Base-by-base conservation (phyloP, 2,113 vertebrate species). In the Oncorhynchus keta region DNA sequence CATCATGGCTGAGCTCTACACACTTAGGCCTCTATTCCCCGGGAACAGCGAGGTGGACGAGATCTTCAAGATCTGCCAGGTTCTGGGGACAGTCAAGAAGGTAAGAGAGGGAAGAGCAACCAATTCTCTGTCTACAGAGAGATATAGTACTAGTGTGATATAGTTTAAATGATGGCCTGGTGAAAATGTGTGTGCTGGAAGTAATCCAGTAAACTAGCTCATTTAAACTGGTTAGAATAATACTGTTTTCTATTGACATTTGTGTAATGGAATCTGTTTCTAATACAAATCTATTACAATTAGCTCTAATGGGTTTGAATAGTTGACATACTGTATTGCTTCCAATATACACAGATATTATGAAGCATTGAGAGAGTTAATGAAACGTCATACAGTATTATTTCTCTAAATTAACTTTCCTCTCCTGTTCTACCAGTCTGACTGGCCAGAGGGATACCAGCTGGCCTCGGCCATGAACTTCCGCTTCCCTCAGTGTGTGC, bases 21-120 rank as follows among this genome's bases (percentile, higher is more conserved):
- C 96, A 0, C 89, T 99, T 39, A 93, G 98, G 62, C 98, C 98
- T 1, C 97, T 99, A 76, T 99, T 99, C 79, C 98, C 97, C 9
- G 98, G 97, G n/a, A 97, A 97, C 79, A 99, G 97, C 57, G 97
- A 99, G 84, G 95, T 99, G 39, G 98, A 99, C 79, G 96, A 99
- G 91, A 99, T 99, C 86, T 99, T 99, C 88, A 99, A 99, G 92
- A 98, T 99, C 85, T 99, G 97, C 92, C 97, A 99, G 92, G 97
- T 99, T 4, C 91, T 99, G 73, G 98, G 97, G 66, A 98, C 98
- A 1, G 96, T 98, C 9, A 98, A 96, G 87, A 99, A 96, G 93
- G 98, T 97, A 83, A 91, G 92, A 76, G 64, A 9, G 20, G 7
- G 51, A 55, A 55, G 51, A 55, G 51, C 12, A 18, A 55, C 51